Conservation (phyloP, 1,140 invertebrate genomes). For the Halictus rubicundus region DNA sequence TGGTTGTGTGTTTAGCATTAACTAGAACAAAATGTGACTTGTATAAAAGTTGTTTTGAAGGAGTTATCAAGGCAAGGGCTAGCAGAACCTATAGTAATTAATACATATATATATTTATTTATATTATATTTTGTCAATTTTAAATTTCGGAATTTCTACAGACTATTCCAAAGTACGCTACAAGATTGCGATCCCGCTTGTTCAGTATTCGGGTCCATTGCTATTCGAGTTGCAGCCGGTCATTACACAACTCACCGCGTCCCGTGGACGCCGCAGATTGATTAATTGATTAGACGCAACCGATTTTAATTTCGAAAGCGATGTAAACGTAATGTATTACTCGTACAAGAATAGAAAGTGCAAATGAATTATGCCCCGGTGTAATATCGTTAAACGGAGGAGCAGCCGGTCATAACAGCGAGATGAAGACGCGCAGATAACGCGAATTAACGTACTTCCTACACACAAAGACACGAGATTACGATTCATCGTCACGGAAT, state of each 20-base stretch:
- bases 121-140: too few relatives aligned
- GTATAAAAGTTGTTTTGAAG: too few relatives aligned
- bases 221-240: neutral
- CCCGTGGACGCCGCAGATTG: neutral
- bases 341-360: constrained; percentile 29
- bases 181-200: neutral
- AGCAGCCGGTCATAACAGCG: neutral
- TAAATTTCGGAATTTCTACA: too few relatives aligned
- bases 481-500: neutral
- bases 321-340: neutral
- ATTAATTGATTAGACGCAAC: constrained; percentile 19
- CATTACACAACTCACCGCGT: constrained; percentile 10
- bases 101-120: too few relatives aligned
- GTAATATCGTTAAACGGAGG: neutral
- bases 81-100: too few relatives aligned
- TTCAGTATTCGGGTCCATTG: neutral
- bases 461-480: neutral
- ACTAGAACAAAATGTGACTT: too few relatives aligned
- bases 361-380: constrained; percentile 16
- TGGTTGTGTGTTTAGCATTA: neutral
- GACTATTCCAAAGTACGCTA: neutral
- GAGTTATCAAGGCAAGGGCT: too few relatives aligned
- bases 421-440: constrained; percentile 28
- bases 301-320: constrained; percentile 37
- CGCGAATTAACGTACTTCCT: constrained; percentile 34